phyloP scores from a whole-genome alignment of 2,888 invertebrate species.

The Tortrix viridana region DNA sequence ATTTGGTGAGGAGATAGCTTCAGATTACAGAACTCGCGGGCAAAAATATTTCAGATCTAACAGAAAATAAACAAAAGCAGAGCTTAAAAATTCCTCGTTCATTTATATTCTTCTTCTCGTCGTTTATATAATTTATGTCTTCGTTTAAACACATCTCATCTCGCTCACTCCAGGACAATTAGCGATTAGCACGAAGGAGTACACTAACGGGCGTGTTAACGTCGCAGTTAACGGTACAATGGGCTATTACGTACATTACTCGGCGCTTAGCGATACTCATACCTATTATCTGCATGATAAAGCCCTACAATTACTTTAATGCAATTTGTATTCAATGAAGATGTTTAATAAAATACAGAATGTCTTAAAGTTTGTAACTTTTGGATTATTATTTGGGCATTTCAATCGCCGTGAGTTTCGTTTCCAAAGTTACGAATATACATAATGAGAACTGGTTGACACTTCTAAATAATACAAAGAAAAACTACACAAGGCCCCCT shows the following conservation, averaged over 20 bases:
- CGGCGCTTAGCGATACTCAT: constrained; percentile 5
- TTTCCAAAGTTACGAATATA: too few species aligned
- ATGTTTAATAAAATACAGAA: too few species aligned
- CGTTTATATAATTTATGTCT: not conserved
- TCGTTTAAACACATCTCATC: not conserved
- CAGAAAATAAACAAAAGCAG: too few species aligned
- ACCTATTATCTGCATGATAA: constrained; percentile 1
- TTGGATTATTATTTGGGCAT: too few species aligned
- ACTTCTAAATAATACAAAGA: too few species aligned
- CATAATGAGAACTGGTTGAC: too few species aligned
- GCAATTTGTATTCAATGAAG: not conserved
- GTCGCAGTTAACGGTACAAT: constrained; percentile 6
- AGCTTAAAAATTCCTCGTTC: too few species aligned
- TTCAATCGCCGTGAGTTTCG: too few species aligned
- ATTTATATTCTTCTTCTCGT: not conserved
- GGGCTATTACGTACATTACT: constrained; percentile 11
- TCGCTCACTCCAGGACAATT: constrained; percentile 3
- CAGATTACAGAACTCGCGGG: too few species aligned
- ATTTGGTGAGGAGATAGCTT: too few species aligned
- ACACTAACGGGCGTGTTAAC: constrained; percentile 13
- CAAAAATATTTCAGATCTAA: too few species aligned
- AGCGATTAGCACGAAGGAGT: constrained; percentile 4
- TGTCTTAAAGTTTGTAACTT: not conserved
- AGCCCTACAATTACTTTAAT: not conserved
- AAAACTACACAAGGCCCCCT: too few species aligned